phyloP scores from a whole-genome alignment of 2,113 vertebrate genomes.

The Lucifuga dentata region DNA sequence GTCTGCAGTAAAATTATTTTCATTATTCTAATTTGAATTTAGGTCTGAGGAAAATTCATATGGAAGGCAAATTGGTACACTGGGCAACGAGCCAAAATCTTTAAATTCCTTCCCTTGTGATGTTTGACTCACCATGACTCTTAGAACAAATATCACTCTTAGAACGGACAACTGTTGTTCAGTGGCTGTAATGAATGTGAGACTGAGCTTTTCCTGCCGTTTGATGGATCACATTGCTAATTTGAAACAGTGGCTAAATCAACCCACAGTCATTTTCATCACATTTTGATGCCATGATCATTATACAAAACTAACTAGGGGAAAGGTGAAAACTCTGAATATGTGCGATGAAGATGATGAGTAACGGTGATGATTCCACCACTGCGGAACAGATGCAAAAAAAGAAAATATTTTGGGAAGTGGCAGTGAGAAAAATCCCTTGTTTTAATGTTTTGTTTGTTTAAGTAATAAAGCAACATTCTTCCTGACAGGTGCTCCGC shows the following conservation, averaged over 20 bases:
- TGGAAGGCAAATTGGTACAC: conserved; percentile 6
- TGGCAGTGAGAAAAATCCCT: not conserved
- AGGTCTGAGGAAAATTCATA: not conserved
- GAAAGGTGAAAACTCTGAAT: conserved; percentile 79
- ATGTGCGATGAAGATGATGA: conserved; percentile 1
- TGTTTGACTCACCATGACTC: conserved; percentile 43
- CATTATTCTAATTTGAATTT: not conserved
- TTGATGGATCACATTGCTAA: conserved; percentile 84
- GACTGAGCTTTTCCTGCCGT: conserved; percentile 73
- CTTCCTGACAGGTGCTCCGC: conserved; percentile 53
- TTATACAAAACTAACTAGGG: conserved; percentile 75
- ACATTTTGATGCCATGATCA: conserved; percentile 81
- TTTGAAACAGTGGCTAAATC: conserved; percentile 72
- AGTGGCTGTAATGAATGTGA: not conserved
- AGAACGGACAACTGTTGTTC: conserved; percentile 9
- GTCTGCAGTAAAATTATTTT: not conserved
- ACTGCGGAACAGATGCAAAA: conserved; percentile 7
- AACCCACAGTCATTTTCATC: conserved; percentile 42
- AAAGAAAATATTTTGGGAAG: conserved; percentile 8
- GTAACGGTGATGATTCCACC: conserved; percentile 7
- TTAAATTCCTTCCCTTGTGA: conserved; percentile 12
- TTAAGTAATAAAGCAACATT: conserved; percentile 40
- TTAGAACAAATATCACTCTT: conserved; percentile 16
- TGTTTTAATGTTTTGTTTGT: conserved; percentile 27
- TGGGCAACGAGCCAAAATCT: not conserved